A percentile compares a stretch with the other conserved stretches of the same genome.
phyloP scores from a whole-genome alignment of 2,113 vertebrate genomes.

The Saccopteryx leptura region DNA sequence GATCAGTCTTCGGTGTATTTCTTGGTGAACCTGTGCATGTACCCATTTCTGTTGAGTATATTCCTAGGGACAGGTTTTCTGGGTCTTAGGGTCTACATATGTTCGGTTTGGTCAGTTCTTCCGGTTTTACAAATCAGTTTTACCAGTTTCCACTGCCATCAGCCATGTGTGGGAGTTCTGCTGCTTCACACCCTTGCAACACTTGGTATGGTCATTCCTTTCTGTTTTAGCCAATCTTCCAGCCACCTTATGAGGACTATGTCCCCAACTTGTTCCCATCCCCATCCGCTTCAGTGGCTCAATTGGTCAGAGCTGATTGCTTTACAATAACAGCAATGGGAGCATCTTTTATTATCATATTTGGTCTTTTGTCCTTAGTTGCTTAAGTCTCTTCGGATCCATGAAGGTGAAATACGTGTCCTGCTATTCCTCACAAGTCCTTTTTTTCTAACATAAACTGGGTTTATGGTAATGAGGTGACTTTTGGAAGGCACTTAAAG shows the following conservation, averaged over 20 bases:
- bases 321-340: neutral
- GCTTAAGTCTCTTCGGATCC: neutral
- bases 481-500: neutral
- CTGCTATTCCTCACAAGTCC: neutral
- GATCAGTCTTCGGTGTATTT: neutral
- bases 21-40: neutral
- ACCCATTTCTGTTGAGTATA: neutral
- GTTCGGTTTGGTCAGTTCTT: neutral
- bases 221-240: neutral
- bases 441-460: neutral
- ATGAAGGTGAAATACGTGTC: neutral
- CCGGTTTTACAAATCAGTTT: neutral
- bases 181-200: neutral
- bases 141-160: neutral
- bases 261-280: neutral
- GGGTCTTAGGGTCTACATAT: neutral
- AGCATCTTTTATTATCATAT: neutral
- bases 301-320: neutral
- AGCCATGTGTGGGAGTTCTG: rapidly evolving
- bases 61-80: neutral
- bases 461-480: neutral
- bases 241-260: neutral
- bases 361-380: neutral
- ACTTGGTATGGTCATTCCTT: neutral
- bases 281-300: neutral